Evolutionary conservation across 2,888 invertebrate species (phyloP), one percentile per base, ranked within the genome.

Genomic region (Andrena praecox): DNA sequence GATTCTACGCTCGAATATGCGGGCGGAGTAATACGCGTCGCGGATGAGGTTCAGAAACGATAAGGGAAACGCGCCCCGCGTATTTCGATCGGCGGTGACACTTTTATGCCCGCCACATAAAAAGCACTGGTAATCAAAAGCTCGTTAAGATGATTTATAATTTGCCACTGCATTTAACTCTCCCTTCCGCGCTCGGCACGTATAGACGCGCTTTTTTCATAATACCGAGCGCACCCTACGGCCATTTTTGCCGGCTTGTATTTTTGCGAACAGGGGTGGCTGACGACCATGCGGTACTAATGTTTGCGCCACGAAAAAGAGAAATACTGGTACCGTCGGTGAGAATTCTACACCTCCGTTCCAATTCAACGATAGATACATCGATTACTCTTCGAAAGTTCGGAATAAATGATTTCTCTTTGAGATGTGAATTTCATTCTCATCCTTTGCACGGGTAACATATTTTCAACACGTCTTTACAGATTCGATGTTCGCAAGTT

Each of bases 81-180:
- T 80, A 72, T 88, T 88, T 87, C 86, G 90, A 90, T 91, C 89
- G 90, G 80, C 84, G 90, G 89, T 91, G 92, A 92, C 91, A 92
- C 88, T 90, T 92, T 91, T 91, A 90, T 89, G 89, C 86, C 73
- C 77, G 73, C 50, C 79, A 83, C 77, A 85, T 82, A 89, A 89
- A 84, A 88, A 84, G 82, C 87, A 71, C 85, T 64, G 90, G 91
- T 91, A 92, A 93, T 93, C 93, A 93, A 93, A 93, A 91, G 88
- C 92, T 93, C 93, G 92, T 93, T 93, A 92, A 91, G 89, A 90
- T 91, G 92, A 93, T 93, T 93, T 92, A 92, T 91, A 91, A 93
- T 93, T 91, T 89, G 89, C 91, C 86, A 88, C 77, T 82, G 88
- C 90, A 87, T 89, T 80, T 88, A 88, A 88, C 86, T 79, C 77